These are phyloP conservation scores for Gallinago media DNA, from an alignment of 2,113 vertebrate genomes.

Conservation along the genomic window DNA sequence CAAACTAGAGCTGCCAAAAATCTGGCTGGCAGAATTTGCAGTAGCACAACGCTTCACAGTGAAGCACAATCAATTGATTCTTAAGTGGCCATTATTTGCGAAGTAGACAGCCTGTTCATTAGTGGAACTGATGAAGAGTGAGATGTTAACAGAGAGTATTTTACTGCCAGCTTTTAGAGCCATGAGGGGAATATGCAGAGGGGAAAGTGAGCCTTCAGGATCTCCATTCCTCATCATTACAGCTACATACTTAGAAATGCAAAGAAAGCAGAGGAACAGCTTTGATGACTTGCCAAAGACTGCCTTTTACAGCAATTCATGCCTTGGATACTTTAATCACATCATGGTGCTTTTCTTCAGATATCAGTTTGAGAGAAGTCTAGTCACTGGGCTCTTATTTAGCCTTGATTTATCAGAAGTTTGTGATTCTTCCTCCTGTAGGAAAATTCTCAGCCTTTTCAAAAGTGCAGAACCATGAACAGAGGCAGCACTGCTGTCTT, in stretches of 20 bases:
- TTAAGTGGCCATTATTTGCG: neutral
- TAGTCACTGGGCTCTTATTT: slow-evolving; percentile 5
- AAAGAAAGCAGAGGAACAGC: neutral
- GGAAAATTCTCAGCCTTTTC: neutral
- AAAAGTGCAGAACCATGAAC: neutral
- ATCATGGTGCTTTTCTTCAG: neutral
- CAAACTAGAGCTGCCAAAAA: neutral
- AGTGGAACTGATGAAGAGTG: slow-evolving; percentile 1
- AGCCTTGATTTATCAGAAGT: slow-evolving; percentile 18
- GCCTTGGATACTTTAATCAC: neutral
- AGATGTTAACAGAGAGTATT: neutral
- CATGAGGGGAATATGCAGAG: neutral
- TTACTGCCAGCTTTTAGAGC: neutral
- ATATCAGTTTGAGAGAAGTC: neutral
- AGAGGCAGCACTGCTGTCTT: neutral
- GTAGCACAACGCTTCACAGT: neutral
- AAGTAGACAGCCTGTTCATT: slow-evolving; percentile 32
- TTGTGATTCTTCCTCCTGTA: neutral
- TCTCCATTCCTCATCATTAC: neutral
- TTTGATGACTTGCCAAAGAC: neutral
- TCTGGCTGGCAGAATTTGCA: neutral
- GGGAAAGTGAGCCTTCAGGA: neutral
- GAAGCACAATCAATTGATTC: slow-evolving; percentile 2
- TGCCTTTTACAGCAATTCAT: slow-evolving; percentile 18
- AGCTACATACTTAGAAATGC: neutral